Evolutionary conservation across 2,797 vertebrate species (phyloP).

Genomic region (Serranus cabrilla): DNA sequence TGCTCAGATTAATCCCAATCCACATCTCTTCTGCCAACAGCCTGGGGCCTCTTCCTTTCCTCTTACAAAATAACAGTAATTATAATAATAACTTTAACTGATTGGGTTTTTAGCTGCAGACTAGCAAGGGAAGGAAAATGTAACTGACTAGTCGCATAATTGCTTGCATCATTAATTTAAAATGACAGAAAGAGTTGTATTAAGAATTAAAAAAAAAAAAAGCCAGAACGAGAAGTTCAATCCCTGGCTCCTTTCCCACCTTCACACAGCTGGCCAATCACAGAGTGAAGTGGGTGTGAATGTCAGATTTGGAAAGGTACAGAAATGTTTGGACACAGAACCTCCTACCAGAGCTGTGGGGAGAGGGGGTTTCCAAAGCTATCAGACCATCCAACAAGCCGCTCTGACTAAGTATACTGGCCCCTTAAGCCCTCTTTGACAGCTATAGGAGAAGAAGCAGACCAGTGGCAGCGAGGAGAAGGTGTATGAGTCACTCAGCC

Average conservation of each 20-base stretch:
- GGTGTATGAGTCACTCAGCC: conserved; percentile 76
- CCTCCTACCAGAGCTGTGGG: conserved; percentile 13
- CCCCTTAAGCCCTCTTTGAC: conserved; percentile 55
- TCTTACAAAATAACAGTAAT: too few species aligned
- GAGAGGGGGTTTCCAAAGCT: conserved; percentile 32
- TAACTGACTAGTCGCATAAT: too few species aligned
- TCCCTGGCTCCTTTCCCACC: neutral
- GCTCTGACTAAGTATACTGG: conserved; percentile 16
- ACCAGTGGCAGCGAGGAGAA: conserved; percentile 65
- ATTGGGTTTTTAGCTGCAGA: too few species aligned
- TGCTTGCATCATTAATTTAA: too few species aligned
- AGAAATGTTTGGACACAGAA: conserved; percentile 9
- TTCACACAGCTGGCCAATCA: conserved; percentile 1
- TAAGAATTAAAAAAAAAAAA: conserved; percentile 1
- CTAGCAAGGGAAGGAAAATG: too few species aligned
- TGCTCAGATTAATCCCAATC: too few species aligned
- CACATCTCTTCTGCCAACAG: too few species aligned
- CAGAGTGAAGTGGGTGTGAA: neutral
- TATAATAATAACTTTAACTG: too few species aligned
- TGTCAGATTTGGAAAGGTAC: conserved; percentile 4
- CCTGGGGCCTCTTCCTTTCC: too few species aligned
- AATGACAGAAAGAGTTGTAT: too few species aligned
- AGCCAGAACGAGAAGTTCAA: neutral
- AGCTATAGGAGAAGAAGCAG: conserved; percentile 61
- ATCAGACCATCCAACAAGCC: conserved; percentile 8